Evolutionary conservation across 1,140 invertebrate species (phyloP), one percentile per base, ranked within the genome.

Genomic region (Probaryconus sp.): DNA sequence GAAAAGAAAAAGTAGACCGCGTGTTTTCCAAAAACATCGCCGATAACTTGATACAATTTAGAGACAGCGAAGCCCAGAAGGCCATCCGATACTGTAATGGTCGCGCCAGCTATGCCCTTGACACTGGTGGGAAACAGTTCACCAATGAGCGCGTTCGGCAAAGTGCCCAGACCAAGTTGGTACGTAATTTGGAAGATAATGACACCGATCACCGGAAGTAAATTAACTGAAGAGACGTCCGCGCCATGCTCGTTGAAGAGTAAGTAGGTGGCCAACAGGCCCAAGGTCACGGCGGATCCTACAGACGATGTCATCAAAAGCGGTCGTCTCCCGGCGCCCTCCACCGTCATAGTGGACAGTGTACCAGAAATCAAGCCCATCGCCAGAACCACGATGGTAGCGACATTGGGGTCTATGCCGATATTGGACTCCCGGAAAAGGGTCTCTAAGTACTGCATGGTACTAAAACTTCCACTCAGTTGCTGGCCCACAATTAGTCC

Each of bases 1-100:
- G 93, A 87, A 83, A 97, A 97, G 56, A 93, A 88, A 87, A 92
- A 93, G 84, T 94, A 96, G 43, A 92, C 90, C 16, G 90, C 90
- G 80, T 94, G 90, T 7, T 90, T 89, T 13, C 91, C 92, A 16
- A 93, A 87, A 1, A 78, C 78, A 63, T 90, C 89, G 17, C 87
- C 88, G 64, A 95, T 89, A 5, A 91, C 88, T 82, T 91, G 90
- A 83, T 94, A 95, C 68, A 94, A 88, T 79, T 94, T 94, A 5
- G 94, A 93, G 11, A 95, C 91, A 1, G 92, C 85, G 61, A 95
- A 95, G 42, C 92, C 94, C 24, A 92, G 89, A n/a, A 92, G 79
- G 79, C 94, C 94, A 53, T 94, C 92, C 1, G 92, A 92, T 14
- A 95, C 85, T 0, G 83, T 86, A n/a, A 82, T 33, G 0, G 80